Evolutionary conservation across 1,140 invertebrate species (phyloP), one percentile per base, ranked within the genome.

Genomic region (Drosophila burlai): DNA sequence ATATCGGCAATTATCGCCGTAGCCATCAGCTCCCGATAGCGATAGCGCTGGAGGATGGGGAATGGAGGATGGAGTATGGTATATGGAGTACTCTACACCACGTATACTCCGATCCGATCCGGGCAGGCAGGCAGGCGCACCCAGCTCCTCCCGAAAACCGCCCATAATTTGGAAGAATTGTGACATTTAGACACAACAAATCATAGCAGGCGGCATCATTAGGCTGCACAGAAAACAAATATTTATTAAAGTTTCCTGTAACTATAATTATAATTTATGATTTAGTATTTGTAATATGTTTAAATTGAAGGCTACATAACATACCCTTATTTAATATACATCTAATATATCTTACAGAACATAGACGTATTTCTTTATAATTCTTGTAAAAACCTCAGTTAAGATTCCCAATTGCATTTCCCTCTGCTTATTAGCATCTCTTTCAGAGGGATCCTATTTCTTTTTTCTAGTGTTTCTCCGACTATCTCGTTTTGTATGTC

Each of bases 131-230:
- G 16, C 49, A 50, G 47, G 34, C 63, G 45, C 63, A 50, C 62
- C 63, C 54, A 67, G 26, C 36, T 26, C 68, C 45, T 45, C 42
- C 47, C 36, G 45, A 18, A 34, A 36, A 61, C 46, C 46, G 52
- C 66, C 65, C 66, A 82, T 87, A 67, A 77, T 60, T 74, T 76
- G 67, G 76, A 72, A 80, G 89, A 90, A 90, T 80, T 90, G 85
- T 90, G 85, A 90, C 85, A 90, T 90, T 90, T 90, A 85, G 85
- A 76, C 79, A 90, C 75, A 90, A 90, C 85, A 90, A 90, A 90
- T 90, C 85, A 90, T 89, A 69, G 67, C 73, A 89, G 71, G 72
- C 71, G 76, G 71, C 54, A 85, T 90, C 81, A 90, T 90, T 90
- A 90, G 85, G 71, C 50, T 46, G 29, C 76, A 59, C 63, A 60